These are phyloP conservation scores for Pseudochaenichthys georgianus DNA, from an alignment of 2,797 vertebrate species.

Conservation along the genomic window DNA sequence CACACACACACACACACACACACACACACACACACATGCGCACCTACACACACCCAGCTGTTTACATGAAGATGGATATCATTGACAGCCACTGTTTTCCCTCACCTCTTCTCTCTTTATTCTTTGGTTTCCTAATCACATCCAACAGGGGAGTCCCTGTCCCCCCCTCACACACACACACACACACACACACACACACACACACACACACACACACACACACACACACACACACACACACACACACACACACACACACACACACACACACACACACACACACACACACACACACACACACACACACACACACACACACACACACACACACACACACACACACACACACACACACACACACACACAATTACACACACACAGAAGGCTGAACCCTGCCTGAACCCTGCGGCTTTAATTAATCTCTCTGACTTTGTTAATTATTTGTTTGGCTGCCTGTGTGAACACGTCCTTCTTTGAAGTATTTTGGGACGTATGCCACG, in stretches of 20 bases:
- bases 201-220: neutral
- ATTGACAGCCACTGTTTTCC: constrained; percentile 75
- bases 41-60: constrained; percentile 65
- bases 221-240: constrained; percentile 53
- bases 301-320: too few relatives aligned
- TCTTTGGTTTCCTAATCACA: constrained; percentile 68
- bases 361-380: constrained; percentile 50
- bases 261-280: too few relatives aligned
- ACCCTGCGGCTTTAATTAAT: constrained; percentile 82
- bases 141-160: constrained; percentile 68
- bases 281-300: too few relatives aligned
- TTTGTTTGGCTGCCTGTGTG: constrained; percentile 75
- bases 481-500: constrained; percentile 54
- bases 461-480: constrained; percentile 63
- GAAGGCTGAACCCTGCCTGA: constrained; percentile 82
- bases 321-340: constrained; percentile 47
- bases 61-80: constrained; percentile 85
- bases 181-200: constrained; percentile 45
- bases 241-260: constrained; percentile 38
- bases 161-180: constrained; percentile 25
- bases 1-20: constrained; percentile 14
- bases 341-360: neutral
- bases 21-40: neutral
- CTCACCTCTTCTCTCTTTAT: constrained; percentile 69
- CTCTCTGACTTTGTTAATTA: constrained; percentile 83